phyloP scores from a whole-genome alignment of 2,888 invertebrate species.

The Abrostola tripartita region DNA sequence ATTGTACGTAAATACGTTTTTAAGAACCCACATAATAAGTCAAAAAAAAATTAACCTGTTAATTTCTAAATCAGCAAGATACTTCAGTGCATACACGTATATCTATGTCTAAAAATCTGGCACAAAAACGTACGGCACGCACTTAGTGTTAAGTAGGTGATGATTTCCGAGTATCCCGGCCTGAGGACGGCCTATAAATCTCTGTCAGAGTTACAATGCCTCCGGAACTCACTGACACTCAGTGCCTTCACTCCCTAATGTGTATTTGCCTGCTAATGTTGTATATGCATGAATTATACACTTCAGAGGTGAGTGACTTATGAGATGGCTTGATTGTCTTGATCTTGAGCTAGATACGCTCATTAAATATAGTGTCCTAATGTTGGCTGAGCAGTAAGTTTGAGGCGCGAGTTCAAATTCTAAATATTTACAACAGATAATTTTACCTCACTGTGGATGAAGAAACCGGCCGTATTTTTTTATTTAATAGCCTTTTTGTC shows the following conservation, averaged over 20 bases:
- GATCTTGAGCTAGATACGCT: neutral
- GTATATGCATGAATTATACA: conserved; percentile 1
- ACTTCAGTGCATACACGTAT: neutral
- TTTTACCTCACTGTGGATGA: too few relatives aligned
- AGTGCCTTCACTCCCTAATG: conserved; percentile 44
- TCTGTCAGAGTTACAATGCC: conserved; percentile 48
- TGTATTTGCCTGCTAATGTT: conserved; percentile 45
- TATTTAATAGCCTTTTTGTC: too few relatives aligned
- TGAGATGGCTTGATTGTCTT: neutral
- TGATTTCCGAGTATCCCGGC: conserved; percentile 43
- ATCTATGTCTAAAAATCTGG: neutral
- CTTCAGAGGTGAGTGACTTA: conserved; percentile 1
- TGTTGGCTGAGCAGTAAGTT: too few relatives aligned
- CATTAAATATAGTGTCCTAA: neutral
- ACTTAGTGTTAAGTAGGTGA: conserved; percentile 29
- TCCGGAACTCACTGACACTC: conserved; percentile 53
- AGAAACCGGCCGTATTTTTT: too few relatives aligned
- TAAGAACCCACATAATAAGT: too few relatives aligned
- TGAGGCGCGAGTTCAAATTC: too few relatives aligned
- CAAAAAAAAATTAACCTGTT: too few relatives aligned
- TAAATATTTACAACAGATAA: too few relatives aligned
- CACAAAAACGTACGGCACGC: conserved; percentile 3
- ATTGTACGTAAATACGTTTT: too few relatives aligned
- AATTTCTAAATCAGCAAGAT: too few relatives aligned
- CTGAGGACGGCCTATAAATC: conserved; percentile 46